These are phyloP conservation scores for Plebejus melissa DNA, from an alignment of 2,888 invertebrate genomes.

Conservation along the genomic window DNA sequence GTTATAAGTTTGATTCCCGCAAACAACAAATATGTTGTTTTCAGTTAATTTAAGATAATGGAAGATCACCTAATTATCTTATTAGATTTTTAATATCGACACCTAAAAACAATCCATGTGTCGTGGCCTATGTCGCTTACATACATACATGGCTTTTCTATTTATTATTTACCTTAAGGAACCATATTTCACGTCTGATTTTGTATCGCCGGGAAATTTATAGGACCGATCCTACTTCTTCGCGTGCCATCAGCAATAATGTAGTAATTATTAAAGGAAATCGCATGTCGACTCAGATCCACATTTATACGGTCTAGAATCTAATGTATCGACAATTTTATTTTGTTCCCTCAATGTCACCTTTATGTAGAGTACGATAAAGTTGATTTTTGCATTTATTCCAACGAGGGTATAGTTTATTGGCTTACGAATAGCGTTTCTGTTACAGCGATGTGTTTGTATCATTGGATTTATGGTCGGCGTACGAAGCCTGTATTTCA, in stretches of 20 bases:
- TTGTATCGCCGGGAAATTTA: constrained; percentile 3
- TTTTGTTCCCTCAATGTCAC: background rate
- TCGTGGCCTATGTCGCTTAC: no score
- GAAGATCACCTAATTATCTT: no score
- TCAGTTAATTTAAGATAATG: no score
- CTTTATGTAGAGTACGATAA: background rate
- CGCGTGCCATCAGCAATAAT: constrained; percentile 5
- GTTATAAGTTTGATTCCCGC: no score
- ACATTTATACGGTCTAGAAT: constrained; percentile 19
- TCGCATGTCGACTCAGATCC: constrained; percentile 19
- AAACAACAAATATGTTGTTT: no score
- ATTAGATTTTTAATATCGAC: no score
- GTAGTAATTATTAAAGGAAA: constrained; percentile 14
- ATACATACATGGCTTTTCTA: background rate
- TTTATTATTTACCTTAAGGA: constrained; percentile 4
- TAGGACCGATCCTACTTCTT: background rate
- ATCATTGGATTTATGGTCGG: constrained; percentile 23
- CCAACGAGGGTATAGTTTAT: constrained; percentile 6
- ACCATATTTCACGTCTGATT: background rate
- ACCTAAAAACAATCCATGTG: no score
- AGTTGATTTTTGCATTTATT: background rate
- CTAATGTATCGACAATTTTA: constrained; percentile 16
- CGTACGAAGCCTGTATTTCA: constrained; percentile 24
- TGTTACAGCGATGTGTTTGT: constrained; percentile 24
- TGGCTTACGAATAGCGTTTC: constrained; percentile 23